Evolutionary conservation across 2,888 invertebrate genomes (phyloP).

Genomic region (Nemotelus pantherinus): DNA sequence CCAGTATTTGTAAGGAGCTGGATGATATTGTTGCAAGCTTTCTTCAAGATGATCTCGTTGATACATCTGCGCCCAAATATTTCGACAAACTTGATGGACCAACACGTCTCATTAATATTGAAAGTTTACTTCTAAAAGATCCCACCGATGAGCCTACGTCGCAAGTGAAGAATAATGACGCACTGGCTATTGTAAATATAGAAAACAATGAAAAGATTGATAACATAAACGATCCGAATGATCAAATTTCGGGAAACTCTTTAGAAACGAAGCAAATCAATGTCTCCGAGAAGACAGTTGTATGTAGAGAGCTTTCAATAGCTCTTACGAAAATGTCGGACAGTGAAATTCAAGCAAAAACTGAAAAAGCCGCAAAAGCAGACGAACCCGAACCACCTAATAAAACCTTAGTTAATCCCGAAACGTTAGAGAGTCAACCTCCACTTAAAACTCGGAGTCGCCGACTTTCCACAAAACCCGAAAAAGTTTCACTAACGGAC

Average conservation of each 20-base stretch:
- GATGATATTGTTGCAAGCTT: conserved; percentile 54
- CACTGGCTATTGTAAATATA: neutral
- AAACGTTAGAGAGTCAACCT: neutral
- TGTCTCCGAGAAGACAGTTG: neutral
- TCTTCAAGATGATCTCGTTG: conserved; percentile 42
- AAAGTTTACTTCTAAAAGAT: conserved; percentile 34
- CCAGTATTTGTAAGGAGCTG: conserved; percentile 48
- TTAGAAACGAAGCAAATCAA: neutral
- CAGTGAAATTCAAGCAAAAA: conserved; percentile 24
- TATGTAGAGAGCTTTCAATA: conserved; percentile 33
- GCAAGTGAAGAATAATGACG: neutral
- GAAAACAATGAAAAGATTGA: neutral
- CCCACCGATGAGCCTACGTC: neutral
- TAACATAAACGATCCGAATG: neutral
- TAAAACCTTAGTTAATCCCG: neutral
- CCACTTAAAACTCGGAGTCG: neutral
- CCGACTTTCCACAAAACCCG: conserved; percentile 17
- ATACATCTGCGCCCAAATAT: neutral
- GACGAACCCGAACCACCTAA: neutral
- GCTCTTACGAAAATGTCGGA: conserved; percentile 32
- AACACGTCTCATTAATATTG: conserved; percentile 42
- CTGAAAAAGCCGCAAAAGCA: neutral
- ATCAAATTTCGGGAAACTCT: too few species aligned
- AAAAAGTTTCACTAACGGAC: conserved; percentile 13
- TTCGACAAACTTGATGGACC: conserved; percentile 39